Base-by-base conservation (phyloP, 2,113 vertebrate species). In the Clarias magur region DNA sequence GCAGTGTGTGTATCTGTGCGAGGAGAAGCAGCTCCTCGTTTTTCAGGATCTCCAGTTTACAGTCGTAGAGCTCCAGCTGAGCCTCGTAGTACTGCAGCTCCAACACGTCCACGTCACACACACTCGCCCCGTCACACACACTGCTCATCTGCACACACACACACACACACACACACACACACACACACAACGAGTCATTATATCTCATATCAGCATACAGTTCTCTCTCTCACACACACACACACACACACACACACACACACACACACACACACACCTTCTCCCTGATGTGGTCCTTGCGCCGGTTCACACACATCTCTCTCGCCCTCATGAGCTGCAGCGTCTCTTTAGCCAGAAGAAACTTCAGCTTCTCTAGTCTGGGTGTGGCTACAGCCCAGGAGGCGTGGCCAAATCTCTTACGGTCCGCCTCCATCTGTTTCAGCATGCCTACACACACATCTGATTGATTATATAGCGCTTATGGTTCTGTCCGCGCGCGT, bases 61-160 rank as follows among this genome's bases (percentile, higher is more conserved):
- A 89, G 80, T 97, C 96, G n/a, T 98, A 98, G 1, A 98, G 91
- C 75, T 99, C 97, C 89, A 99, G 90, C 54, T 99, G 98, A 0
- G 93, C 94, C 93, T 98, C 97, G 19, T 99, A 99, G 92, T 96
- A 99, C 17, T 95, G 94, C 88, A 98, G 94, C 93, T 99, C 98
- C 91, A 99, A 92, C 88, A 95, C 93, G 85, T 99, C 96, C 54
- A 97, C 94, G 0, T 89, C 70, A 86, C 79, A 80, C n/a, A 89
- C 81, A 27, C 91, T 90, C 63, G 93, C 93, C 80, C 89, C 72
- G 75, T 94, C 94, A 25, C 94, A 92, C 87, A 97, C 93, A 70
- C 90, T 84, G 82, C 94, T 92, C 94, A 99, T 93, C 98, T 99
- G 42, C 83, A 48, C 65, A 34, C 65, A 72, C 54, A 53, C 53